A percentile compares a stretch with the other conserved stretches of the same genome.
These are phyloP conservation scores for Megaceryle alcyon DNA, from an alignment of 2,797 vertebrate genomes.

Conservation along the genomic window DNA sequence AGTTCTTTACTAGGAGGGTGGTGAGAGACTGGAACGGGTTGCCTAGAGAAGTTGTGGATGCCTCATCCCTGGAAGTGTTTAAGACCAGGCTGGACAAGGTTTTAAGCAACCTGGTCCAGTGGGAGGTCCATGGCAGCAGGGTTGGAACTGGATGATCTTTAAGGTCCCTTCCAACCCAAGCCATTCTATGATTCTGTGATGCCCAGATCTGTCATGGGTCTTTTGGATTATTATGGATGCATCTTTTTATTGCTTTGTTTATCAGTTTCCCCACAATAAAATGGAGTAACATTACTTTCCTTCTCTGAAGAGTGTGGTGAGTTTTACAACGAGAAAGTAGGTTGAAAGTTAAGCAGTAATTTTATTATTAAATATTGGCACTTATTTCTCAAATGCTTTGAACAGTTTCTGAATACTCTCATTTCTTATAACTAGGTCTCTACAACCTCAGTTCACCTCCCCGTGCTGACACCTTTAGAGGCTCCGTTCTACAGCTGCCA, in stretches of 20 bases:
- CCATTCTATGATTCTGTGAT: no score
- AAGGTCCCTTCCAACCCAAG: no score
- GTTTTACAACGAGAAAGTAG: neutral
- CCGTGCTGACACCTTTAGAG: neutral
- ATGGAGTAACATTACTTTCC: neutral
- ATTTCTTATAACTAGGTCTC: neutral
- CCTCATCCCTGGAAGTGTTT: no score
- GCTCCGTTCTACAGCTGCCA: neutral
- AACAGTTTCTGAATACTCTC: neutral
- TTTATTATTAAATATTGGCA: neutral
- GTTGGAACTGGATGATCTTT: no score
- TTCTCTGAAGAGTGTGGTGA: neutral
- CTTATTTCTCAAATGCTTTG: neutral
- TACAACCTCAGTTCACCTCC: neutral
- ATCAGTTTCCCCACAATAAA: neutral
- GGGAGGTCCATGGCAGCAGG: no score
- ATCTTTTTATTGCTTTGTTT: neutral
- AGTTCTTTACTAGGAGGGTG: no score
- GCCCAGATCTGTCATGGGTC: neutral
- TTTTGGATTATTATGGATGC: neutral
- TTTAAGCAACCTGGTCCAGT: no score
- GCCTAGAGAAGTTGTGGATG: no score
- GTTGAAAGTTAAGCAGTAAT: neutral
- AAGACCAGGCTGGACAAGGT: no score
- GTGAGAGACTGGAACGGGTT: no score